Conservation (phyloP, 2,888 invertebrate species). For the Drosophila picticornis region DNA sequence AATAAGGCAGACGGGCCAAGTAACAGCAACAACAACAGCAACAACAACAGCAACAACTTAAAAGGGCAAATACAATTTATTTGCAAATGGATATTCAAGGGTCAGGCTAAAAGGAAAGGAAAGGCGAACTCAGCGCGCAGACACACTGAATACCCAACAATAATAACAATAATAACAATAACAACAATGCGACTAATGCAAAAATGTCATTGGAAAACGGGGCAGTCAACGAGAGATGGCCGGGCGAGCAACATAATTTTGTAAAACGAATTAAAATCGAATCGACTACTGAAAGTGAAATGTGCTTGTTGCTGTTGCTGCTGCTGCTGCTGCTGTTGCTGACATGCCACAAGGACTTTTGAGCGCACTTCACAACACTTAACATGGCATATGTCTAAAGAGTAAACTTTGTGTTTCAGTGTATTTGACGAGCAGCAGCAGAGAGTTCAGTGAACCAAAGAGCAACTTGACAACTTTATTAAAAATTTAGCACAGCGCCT, state of each 20-base stretch:
- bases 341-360: conserved; percentile 31
- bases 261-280: conserved; percentile 24
- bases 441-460: conserved; percentile 27
- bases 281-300: conserved; percentile 21
- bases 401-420: neutral
- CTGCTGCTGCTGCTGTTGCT: neutral
- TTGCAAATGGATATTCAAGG: conserved; percentile 81
- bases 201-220: conserved; percentile 42
- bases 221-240: conserved; percentile 23
- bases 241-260: conserved; percentile 4
- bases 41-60: conserved; percentile 34
- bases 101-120: conserved; percentile 56
- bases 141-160: conserved; percentile 13
- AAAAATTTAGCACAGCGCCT: conserved; percentile 27
- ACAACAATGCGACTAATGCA: conserved; percentile 52
- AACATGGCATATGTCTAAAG: conserved; percentile 32
- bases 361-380: neutral
- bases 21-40: conserved; percentile 24
- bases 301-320: neutral
- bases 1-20: conserved; percentile 54
- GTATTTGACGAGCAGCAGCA: neutral
- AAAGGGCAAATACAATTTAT: conserved; percentile 74
- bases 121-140: conserved; percentile 21
- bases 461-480: conserved; percentile 9
- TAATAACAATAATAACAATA: too few species aligned